Evolutionary conservation across 2,113 vertebrate genomes (phyloP), one percentile per base, ranked within the genome.

Genomic region (Henicopernis longicauda): DNA sequence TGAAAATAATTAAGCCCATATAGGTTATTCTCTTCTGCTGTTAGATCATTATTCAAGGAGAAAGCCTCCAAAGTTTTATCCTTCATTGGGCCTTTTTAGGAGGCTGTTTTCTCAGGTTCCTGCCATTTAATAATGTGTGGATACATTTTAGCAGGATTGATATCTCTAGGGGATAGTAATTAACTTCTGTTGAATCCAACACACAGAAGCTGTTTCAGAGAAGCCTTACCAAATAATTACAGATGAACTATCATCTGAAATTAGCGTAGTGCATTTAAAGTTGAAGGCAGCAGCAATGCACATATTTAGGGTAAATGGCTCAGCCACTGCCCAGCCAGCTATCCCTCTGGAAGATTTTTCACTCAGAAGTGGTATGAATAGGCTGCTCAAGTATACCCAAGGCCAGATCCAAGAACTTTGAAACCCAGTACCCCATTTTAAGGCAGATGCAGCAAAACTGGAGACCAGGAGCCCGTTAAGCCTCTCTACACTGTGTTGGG

Each of bases 1-100:
- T 74, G 38, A 69, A 96, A 95, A 95, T 94, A 96, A 96, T 97
- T 93, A 93, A 95, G 45, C 21, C 8, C 36, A 15, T 65, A 54
- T 66, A 95, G 69, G 57, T 79, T 93, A 84, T 69, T 77, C 26
- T 89, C 55, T 94, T 96, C 57, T 82, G 27, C 38, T 86, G 22
- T 65, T 47, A 87, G 40, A 73, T 70, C 59, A 88, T 93, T 89
- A 94, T 91, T 91, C 70, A 94, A 85, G 79, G 29, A 93, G 40
- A 93, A 96, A 84, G 40, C 10, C 49, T 93, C 77, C 44, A 10
- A 77, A 84, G 36, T 86, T 86, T 82, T 81, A 55, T 76, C 69
- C 49, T 87, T 96, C 59, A 44, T 8, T 82, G 65, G 19, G 20
- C 11, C 42, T 67, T 93, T 94, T 90, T 27, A 74, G 59, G 36